Evolutionary conservation across 2,113 vertebrate genomes (phyloP).

Genomic region (Brienomyrus brachyistius): DNA sequence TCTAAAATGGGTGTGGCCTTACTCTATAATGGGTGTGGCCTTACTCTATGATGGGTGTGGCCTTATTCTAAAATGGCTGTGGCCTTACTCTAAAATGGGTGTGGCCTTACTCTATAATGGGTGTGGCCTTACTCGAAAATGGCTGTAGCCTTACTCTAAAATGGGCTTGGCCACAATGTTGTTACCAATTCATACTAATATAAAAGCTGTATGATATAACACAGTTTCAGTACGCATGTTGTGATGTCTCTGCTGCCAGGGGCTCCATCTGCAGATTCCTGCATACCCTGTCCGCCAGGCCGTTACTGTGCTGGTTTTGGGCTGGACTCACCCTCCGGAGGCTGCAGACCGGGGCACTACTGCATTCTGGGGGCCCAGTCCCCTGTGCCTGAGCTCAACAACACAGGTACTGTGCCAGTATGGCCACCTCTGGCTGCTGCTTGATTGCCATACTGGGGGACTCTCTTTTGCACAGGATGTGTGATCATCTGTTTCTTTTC

Average conservation of each 20-base stretch:
- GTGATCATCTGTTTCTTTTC: slow-evolving; percentile 46
- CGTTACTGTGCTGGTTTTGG: slow-evolving; percentile 59
- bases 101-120: neutral
- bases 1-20: neutral
- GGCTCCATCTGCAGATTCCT: slow-evolving; percentile 45
- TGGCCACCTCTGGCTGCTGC: neutral
- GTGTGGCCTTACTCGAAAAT: neutral
- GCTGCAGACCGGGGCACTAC: slow-evolving; percentile 66
- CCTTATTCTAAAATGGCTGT: neutral
- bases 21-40: neutral
- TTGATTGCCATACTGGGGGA: neutral
- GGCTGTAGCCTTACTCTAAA: neutral
- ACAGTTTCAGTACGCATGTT: neutral
- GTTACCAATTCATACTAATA: neutral
- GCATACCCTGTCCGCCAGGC: slow-evolving; percentile 56
- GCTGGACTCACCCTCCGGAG: slow-evolving; percentile 62
- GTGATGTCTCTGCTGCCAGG: slow-evolving; percentile 40
- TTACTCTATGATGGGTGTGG: neutral
- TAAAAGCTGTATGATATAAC: neutral
- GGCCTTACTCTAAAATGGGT: neutral
- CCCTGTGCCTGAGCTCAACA: slow-evolving; percentile 50
- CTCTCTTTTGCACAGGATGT: neutral
- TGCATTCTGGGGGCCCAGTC: slow-evolving; percentile 59
- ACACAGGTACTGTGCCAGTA: slow-evolving; percentile 36
- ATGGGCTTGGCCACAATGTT: neutral